Evolutionary conservation across 2,113 vertebrate genomes (phyloP), one percentile per base, ranked within the genome.

Genomic region (Odontophorus gujanensis): DNA sequence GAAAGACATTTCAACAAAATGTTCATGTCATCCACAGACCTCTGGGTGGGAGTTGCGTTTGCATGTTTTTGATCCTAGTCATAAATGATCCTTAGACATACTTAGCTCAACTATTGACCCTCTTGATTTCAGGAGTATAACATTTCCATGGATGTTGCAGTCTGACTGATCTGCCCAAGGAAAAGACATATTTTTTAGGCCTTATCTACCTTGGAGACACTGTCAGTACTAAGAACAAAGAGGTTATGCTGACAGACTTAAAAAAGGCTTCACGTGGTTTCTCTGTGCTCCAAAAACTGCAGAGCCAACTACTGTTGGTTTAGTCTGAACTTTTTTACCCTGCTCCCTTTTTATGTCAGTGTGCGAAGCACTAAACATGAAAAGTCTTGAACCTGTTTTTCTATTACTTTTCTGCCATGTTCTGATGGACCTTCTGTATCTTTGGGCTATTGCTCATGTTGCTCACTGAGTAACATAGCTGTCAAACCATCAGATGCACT

Each of bases 81-180:
- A 48, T 62, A 55, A 77, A 8, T 61, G 76, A 91, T 81, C 38
- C 51, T 82, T 30, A 12, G 32, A 47, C 68, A 24, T 6, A n/a
- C 63, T 89, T 88, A 87, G 85, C 57, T 96, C 87, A 92, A 57
- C 91, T 81, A 59, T 17, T 92, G 87, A 92, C 91, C 91, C 65
- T 87, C 38, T 32, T 48, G 89, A 80, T 59, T 82, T 61, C 63
- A 94, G 59, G 42, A 63, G 45, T 32, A 47, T 20, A 71, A 25
- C 47, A 87, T 96, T 89, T 86, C 87, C 84, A 80, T 61, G 75
- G 81, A 43, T 42, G 16, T 34, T 72, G 45, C 58, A 85, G 63
- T 61, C 69, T 85, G 40, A 45, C 53, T 81, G 74, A 63, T 69
- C 30, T 85, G 6, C 47, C 62, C 71, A 62, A n/a, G 58, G 53